phyloP scores from a whole-genome alignment of 2,113 vertebrate species.

The Climacteris rufus region DNA sequence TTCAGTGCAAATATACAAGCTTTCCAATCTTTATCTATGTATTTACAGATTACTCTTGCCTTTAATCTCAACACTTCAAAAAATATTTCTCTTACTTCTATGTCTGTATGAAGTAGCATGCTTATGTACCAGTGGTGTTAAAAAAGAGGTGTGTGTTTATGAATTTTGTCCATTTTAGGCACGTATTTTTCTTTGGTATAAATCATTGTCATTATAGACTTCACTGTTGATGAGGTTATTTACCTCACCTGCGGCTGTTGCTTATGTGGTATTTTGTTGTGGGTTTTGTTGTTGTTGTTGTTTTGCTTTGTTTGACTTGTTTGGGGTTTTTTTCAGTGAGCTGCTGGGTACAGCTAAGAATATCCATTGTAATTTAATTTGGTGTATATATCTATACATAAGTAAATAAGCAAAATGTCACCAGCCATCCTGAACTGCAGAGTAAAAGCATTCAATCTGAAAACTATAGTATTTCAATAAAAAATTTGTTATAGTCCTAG shows the following conservation, averaged over 20 bases:
- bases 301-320: neutral
- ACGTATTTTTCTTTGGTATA: neutral
- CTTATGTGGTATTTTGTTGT: neutral
- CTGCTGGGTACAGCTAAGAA: neutral
- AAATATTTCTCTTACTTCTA: neutral
- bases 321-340: neutral
- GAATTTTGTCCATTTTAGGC: neutral
- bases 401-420: neutral
- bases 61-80: neutral
- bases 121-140: neutral
- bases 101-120: neutral
- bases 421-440: neutral
- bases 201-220: neutral
- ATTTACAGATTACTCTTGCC: neutral
- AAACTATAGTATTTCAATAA: rapidly evolving
- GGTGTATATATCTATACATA: neutral
- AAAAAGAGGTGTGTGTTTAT: neutral
- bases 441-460: neutral
- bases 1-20: neutral
- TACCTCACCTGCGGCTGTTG: neutral
- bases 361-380: neutral
- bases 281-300: neutral
- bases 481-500: neutral
- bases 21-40: neutral
- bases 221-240: neutral